These are phyloP conservation scores for Cyanistes caeruleus DNA, from an alignment of 2,113 vertebrate genomes.

Conservation along the genomic window DNA sequence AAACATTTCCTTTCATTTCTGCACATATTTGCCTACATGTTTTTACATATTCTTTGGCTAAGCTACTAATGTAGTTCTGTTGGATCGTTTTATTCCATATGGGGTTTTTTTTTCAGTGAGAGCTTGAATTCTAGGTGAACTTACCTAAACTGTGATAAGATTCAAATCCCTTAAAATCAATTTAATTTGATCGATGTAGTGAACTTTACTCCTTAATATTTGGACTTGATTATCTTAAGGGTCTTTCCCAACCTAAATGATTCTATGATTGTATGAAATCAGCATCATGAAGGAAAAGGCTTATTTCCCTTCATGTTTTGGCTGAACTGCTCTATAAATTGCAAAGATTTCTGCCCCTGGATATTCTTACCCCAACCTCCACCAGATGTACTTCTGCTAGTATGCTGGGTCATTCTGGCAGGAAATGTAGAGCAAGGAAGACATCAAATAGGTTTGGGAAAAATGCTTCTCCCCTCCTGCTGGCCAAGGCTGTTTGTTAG, in stretches of 20 bases:
- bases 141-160: background rate
- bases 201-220: background rate
- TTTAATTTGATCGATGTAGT: background rate
- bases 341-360: background rate
- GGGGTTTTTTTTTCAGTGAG: background rate
- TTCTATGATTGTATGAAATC: background rate
- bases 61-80: background rate
- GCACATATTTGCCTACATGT: constrained; percentile 1
- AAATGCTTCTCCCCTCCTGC: background rate
- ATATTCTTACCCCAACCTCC: background rate
- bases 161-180: background rate
- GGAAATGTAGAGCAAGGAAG: constrained; percentile 23
- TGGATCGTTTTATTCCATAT: background rate
- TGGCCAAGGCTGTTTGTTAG: background rate
- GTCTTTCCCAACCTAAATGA: background rate
- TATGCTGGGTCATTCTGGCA: background rate
- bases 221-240: background rate
- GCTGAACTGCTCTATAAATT: background rate
- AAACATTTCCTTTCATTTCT: background rate
- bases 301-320: background rate
- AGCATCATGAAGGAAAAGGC: background rate
- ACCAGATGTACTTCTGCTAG: background rate
- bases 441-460: background rate
- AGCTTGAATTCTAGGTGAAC: constrained; percentile 43
- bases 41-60: constrained; percentile 10